Evolutionary conservation across 2,797 vertebrate genomes (phyloP).

Genomic region (Coccyzus lansbergi): DNA sequence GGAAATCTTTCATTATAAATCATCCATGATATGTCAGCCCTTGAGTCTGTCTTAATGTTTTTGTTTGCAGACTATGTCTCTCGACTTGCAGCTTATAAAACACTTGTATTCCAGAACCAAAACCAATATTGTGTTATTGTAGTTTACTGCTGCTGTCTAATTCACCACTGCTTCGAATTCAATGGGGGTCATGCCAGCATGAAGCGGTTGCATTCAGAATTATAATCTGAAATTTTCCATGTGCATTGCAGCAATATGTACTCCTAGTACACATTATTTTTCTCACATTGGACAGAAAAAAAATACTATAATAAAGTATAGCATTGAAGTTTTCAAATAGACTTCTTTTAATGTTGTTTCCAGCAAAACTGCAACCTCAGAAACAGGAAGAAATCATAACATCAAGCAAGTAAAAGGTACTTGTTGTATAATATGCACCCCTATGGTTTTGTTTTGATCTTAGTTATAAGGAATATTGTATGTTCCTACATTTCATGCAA

Average conservation of each 20-base stretch:
- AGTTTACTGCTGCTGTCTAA: background rate
- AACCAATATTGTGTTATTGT: background rate
- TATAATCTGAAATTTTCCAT: background rate
- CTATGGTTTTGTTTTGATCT: background rate
- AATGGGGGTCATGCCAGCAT: background rate
- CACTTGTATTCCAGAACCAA: background rate
- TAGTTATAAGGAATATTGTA: background rate
- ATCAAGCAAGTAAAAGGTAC: background rate
- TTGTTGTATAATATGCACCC: background rate
- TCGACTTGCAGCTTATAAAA: background rate
- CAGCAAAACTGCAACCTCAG: background rate
- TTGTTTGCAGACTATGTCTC: background rate
- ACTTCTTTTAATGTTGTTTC: background rate
- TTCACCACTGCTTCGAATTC: background rate
- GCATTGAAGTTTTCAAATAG: background rate
- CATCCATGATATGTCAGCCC: background rate
- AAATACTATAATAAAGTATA: background rate
- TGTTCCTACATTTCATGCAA: background rate
- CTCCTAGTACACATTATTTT: background rate
- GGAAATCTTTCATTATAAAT: slow-evolving; percentile 13
- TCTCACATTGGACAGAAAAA: background rate
- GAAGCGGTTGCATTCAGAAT: background rate
- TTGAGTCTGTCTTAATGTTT: background rate
- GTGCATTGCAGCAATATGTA: background rate
- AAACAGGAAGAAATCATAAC: background rate